A percentile compares a stretch with the other conserved stretches of the same genome.
Conservation (phyloP, 2,113 vertebrate genomes). For the Lepisosteus osseus region DNA sequence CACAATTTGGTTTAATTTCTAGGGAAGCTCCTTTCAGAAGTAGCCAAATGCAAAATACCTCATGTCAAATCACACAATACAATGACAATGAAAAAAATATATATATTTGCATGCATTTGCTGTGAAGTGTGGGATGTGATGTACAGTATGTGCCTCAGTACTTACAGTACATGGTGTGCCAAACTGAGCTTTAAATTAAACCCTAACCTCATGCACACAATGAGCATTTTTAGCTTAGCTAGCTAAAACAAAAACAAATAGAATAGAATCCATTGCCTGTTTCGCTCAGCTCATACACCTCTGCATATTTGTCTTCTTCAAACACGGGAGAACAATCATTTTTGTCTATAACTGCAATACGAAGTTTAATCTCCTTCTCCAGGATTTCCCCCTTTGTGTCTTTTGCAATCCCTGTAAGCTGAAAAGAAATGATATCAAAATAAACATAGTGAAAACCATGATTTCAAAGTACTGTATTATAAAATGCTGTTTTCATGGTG, state of each 20-base stretch:
- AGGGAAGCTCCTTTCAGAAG: too few species aligned
- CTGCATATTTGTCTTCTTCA: conserved; percentile 27
- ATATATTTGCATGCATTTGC: neutral
- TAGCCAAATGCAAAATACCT: too few species aligned
- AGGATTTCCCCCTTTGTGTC: neutral
- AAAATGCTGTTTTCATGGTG: neutral
- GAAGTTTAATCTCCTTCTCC: conserved; percentile 48
- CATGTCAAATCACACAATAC: too few species aligned
- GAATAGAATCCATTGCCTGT: conserved; percentile 38
- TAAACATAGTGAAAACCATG: neutral
- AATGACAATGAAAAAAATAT: too few species aligned
- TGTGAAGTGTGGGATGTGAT: too few species aligned
- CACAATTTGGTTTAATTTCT: too few species aligned
- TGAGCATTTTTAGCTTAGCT: too few species aligned
- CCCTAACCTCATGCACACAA: too few species aligned
- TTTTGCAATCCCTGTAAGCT: conserved; percentile 57
- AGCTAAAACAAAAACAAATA: neutral
- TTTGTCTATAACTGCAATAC: conserved; percentile 47
- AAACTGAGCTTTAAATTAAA: too few species aligned
- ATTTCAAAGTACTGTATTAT: neutral
- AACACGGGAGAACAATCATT: conserved; percentile 57
- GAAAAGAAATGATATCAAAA: conserved; percentile 15
- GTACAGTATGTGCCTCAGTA: too few species aligned
- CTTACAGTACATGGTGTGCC: too few species aligned
- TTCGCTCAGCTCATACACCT: conserved; percentile 45